phyloP scores from a whole-genome alignment of 2,113 vertebrate species.

The Heteronetta atricapilla region DNA sequence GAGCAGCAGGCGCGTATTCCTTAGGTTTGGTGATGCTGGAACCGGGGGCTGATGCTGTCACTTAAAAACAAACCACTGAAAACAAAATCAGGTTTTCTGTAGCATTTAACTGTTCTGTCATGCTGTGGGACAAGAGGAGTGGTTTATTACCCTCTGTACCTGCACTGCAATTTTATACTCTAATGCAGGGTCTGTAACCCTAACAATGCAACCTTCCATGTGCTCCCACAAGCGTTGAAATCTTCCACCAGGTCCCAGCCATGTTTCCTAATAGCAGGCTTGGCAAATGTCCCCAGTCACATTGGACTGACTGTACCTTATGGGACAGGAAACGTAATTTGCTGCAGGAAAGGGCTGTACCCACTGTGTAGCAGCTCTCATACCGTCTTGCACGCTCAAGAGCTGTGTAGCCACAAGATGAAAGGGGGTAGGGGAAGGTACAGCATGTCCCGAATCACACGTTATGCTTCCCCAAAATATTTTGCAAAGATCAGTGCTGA shows the following conservation, averaged over 20 bases:
- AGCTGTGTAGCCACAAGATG: neutral
- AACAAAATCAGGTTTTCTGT: neutral
- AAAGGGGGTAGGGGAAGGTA: neutral
- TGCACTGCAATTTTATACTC: neutral
- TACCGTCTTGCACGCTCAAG: neutral
- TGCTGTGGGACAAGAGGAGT: neutral
- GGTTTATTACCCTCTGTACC: neutral
- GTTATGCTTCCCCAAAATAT: neutral
- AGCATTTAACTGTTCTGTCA: neutral
- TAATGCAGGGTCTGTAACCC: neutral
- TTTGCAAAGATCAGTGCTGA: neutral
- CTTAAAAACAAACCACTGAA: neutral
- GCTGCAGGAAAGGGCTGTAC: slow-evolving; percentile 48
- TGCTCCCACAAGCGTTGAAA: neutral
- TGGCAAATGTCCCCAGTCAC: neutral
- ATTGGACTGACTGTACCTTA: neutral
- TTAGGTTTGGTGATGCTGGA: neutral
- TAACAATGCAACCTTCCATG: neutral
- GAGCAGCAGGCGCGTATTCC: neutral
- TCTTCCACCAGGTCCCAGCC: neutral
- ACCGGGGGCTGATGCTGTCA: neutral
- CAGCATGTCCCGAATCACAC: neutral
- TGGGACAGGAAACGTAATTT: slow-evolving; percentile 14
- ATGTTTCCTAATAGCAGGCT: neutral
- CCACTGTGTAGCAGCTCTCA: neutral